Evolutionary conservation across 2,888 invertebrate genomes (phyloP).

Genomic region (Drosophila hamatofila): DNA sequence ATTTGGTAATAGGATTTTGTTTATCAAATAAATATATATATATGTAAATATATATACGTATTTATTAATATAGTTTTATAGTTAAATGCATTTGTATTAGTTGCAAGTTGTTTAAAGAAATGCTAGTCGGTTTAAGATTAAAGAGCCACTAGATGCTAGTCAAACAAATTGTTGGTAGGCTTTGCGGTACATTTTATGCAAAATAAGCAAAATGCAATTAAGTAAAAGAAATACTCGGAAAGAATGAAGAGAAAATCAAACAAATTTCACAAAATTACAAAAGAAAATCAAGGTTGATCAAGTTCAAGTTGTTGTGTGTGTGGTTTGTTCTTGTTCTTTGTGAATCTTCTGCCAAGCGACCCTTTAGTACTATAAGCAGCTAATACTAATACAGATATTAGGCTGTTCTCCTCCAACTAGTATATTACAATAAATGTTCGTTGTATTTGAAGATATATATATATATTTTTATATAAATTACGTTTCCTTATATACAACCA

Average conservation of each 20-base stretch:
- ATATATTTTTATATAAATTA: conserved; percentile 8
- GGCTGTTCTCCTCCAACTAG: conserved; percentile 6
- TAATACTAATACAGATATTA: conserved; percentile 14
- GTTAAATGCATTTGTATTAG: conserved; percentile 49
- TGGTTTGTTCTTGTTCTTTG: conserved; percentile 39
- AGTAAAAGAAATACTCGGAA: conserved; percentile 34
- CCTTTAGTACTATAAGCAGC: conserved; percentile 18
- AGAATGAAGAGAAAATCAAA: conserved; percentile 20
- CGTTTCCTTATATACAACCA: conserved; percentile 39
- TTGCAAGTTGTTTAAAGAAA: conserved; percentile 64
- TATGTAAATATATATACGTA: conserved; percentile 31
- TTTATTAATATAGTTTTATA: conserved; percentile 32
- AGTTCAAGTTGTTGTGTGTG: conserved; percentile 35
- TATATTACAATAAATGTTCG: conserved; percentile 36
- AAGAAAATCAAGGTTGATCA: conserved; percentile 19
- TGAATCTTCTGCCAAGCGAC: conserved; percentile 46
- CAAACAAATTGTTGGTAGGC: conserved; percentile 69
- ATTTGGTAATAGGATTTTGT: conserved; percentile 47
- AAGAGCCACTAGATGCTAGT: conserved; percentile 76
- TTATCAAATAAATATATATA: conserved; percentile 34
- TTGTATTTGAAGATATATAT: conserved; percentile 17
- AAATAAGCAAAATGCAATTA: conserved; percentile 75
- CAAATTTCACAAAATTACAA: neutral
- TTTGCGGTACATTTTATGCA: conserved; percentile 70
- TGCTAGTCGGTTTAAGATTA: conserved; percentile 68